Conservation (phyloP, 2,113 vertebrate genomes). For the Prunella himalayana region DNA sequence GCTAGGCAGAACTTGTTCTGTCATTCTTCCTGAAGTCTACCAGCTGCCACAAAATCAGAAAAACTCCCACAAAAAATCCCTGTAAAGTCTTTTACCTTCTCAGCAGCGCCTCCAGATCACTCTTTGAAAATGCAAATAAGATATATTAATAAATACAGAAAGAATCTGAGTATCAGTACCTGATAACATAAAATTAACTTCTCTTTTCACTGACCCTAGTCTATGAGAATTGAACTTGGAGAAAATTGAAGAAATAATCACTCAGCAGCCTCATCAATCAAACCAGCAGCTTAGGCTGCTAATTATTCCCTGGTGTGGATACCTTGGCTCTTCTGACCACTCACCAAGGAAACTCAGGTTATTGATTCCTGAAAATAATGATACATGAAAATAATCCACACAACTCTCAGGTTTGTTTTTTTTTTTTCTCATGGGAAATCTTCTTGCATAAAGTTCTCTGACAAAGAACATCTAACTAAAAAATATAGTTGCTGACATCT, state of each 20-base stretch:
- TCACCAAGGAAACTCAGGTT: slow-evolving; percentile 27
- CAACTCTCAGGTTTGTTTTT: neutral
- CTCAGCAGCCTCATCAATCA: slow-evolving; percentile 54
- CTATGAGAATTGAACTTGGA: neutral
- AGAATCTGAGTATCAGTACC: neutral
- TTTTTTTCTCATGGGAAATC: slow-evolving; percentile 27
- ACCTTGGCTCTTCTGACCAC: slow-evolving; percentile 29
- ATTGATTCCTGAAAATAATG: too few species aligned
- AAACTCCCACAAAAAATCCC: neutral
- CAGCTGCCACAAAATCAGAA: slow-evolving; percentile 12
- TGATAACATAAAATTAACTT: neutral
- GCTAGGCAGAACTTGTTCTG: neutral
- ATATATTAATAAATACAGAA: neutral
- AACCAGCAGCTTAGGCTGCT: slow-evolving; percentile 18
- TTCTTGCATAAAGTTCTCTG: slow-evolving; percentile 36
- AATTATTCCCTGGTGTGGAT: slow-evolving; percentile 42
- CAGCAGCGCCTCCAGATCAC: neutral
- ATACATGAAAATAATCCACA: slow-evolving; percentile 44
- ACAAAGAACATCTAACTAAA: neutral
- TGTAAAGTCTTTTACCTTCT: neutral
- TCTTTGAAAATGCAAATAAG: neutral
- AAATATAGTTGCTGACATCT: neutral
- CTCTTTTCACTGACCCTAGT: neutral
- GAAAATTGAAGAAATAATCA: slow-evolving; percentile 46
- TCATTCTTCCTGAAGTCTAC: neutral